Evolutionary conservation across 2,888 invertebrate genomes (phyloP).

Genomic region (Oxycera nigricornis): DNA sequence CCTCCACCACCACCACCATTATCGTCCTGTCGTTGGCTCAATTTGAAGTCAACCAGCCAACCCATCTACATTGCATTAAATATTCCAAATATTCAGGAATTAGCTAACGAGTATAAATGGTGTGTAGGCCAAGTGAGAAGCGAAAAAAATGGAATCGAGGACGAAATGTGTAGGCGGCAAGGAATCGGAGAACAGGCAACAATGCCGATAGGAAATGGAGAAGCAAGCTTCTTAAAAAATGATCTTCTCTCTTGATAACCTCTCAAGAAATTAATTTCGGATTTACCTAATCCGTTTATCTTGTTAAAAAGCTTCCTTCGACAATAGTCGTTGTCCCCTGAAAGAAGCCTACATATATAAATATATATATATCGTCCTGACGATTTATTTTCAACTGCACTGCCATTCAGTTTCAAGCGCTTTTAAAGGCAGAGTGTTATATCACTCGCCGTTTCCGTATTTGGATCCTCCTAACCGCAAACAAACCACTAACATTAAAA

Average conservation of each 20-base stretch:
- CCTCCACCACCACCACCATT: neutral
- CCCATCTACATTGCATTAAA: neutral
- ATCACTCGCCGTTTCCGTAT: neutral
- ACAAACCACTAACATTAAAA: neutral
- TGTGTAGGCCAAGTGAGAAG: neutral
- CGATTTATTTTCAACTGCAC: neutral
- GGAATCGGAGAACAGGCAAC: neutral
- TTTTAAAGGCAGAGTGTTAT: neutral
- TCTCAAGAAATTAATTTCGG: constrained; percentile 35
- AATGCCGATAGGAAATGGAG: neutral
- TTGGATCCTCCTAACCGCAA: constrained; percentile 11
- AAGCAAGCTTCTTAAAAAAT: constrained; percentile 1
- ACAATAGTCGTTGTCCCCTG: constrained; percentile 14
- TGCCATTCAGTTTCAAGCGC: neutral
- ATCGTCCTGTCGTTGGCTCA: neutral
- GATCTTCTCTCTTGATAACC: constrained; percentile 26
- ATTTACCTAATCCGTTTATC: constrained; percentile 39
- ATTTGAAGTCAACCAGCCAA: neutral
- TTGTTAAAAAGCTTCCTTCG: constrained; percentile 30
- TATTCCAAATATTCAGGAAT: constrained; percentile 28
- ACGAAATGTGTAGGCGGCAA: neutral
- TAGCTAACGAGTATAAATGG: constrained; percentile 24
- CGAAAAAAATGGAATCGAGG: neutral
- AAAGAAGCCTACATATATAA: neutral
- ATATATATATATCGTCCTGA: neutral